Conservation (phyloP, 2,113 vertebrate genomes). For the Thryonomys swinderianus region DNA sequence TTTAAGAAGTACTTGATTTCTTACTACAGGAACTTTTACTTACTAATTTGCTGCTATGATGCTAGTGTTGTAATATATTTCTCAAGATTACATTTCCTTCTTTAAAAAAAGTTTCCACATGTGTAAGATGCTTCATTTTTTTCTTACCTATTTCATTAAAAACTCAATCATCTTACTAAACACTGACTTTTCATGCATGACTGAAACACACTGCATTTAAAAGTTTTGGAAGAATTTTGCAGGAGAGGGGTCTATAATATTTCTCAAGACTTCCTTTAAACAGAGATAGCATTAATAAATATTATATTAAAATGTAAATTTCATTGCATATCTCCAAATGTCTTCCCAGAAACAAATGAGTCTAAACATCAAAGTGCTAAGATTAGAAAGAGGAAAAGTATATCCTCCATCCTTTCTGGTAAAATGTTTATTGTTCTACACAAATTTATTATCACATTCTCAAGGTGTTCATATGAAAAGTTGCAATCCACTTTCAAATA, state of each 20-base stretch:
- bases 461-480: background rate
- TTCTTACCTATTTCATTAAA: background rate
- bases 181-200: background rate
- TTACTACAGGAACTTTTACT: background rate
- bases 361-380: background rate
- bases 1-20: background rate
- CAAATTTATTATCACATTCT: background rate
- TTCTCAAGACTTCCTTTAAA: background rate
- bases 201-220: background rate
- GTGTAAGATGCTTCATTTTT: background rate
- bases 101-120: background rate
- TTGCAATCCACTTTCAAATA: background rate
- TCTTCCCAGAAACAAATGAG: background rate
- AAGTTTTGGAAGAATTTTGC: background rate
- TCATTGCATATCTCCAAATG: background rate
- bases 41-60: background rate
- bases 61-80: background rate
- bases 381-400: background rate
- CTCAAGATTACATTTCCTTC: background rate
- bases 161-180: background rate
- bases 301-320: background rate
- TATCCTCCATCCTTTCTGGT: background rate
- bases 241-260: background rate
- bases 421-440: background rate
- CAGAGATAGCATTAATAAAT: background rate